Evolutionary conservation across 2,888 invertebrate species (phyloP), one percentile per base, ranked within the genome.

Genomic region (Eulithis testata): DNA sequence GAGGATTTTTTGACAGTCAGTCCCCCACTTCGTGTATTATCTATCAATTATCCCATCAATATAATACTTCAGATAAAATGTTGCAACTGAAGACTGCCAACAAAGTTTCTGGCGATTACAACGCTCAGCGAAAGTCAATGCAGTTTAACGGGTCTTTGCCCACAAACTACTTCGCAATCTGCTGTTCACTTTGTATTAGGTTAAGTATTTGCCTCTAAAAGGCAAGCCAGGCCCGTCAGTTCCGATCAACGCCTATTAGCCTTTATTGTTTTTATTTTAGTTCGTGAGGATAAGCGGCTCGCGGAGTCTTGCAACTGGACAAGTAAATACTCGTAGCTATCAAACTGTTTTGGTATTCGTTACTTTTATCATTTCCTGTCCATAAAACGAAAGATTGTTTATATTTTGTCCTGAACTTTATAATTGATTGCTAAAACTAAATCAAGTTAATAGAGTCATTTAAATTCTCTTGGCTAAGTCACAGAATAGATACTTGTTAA

Each of bases 201-300:
- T 55, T 62, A 58, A 50, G 57, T 31, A 57, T 60, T 65, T 50
- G 49, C 27, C 4, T 54, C 53, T 63, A 68, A 59, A 58, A 66
- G 67, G 60, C 64, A 56, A 60, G 69, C 74, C 70, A 63, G 65
- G 71, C 50, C 70, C 79, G 82, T 85, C 85, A 81, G 75, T 79
- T 77, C 68, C 80, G 77, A 84, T 84, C 81, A 80, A 66, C 64
- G 68, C 70, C 77, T 75, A 77, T 81, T 79, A 79, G 76, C 76
- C 70, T 80, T 77, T 80, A 77, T 78, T 80, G 79, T 82, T 83
- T 85, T 83, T 84, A 80, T 82, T 80, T 78, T 75, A 45, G 68
- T 62, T 52, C 6, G 59, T 43, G 71, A 45, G 49, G 6, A 71
- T 11, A 63, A 69, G 75, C 55, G 47, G 2, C 0, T 1, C 70